Evolutionary conservation across 2,113 vertebrate genomes (phyloP).

Genomic region (Nyctereutes procyonoides): DNA sequence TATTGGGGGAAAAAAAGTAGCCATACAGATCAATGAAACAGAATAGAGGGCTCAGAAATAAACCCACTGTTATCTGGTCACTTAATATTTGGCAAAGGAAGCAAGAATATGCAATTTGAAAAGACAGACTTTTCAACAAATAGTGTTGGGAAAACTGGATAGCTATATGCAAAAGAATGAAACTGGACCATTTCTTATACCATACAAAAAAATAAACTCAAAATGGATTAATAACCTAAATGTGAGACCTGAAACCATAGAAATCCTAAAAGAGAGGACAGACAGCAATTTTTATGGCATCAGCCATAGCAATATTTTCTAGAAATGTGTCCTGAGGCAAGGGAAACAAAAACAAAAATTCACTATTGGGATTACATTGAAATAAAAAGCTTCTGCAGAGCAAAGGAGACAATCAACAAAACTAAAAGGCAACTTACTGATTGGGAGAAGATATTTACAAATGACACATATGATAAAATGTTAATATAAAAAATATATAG

Average conservation of each 20-base stretch:
- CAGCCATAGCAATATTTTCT: background rate
- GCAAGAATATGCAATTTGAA: background rate
- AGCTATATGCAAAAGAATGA: background rate
- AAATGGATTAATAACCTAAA: background rate
- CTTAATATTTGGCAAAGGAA: background rate
- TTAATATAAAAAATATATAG: background rate
- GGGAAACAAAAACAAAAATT: background rate
- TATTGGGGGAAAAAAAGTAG: background rate
- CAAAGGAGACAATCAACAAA: background rate
- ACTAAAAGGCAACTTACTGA: background rate
- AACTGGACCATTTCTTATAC: background rate
- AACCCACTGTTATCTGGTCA: background rate
- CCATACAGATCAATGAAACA: background rate
- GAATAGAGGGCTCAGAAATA: background rate
- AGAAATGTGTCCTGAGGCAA: background rate
- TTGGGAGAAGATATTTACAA: background rate
- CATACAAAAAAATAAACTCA: background rate
- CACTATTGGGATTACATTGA: background rate
- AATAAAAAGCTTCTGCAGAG: background rate
- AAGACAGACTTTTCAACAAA: background rate
- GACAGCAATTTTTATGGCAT: background rate
- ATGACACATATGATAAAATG: background rate
- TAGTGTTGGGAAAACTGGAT: background rate
- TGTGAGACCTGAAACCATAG: background rate
- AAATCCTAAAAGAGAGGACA: background rate